Evolutionary conservation across 1,140 invertebrate genomes (phyloP).

Genomic region (Epicauta chinensis): DNA sequence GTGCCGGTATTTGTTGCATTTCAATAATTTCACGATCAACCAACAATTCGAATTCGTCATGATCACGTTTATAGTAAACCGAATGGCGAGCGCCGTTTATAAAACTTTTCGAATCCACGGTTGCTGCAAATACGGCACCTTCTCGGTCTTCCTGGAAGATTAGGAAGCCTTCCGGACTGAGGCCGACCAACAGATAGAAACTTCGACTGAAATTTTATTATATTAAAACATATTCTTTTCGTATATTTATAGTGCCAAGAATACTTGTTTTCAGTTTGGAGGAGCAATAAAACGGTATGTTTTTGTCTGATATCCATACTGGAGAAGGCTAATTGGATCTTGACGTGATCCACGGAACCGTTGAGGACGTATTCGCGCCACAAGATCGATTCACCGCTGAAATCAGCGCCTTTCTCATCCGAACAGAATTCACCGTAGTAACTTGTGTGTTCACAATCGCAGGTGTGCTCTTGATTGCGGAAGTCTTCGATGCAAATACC

Average conservation of each 20-base stretch:
- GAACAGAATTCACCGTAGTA: slow-evolving; percentile 75
- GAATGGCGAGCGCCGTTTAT: slow-evolving; percentile 79
- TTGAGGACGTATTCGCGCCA: slow-evolving; percentile 67
- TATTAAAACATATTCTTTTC: not conserved
- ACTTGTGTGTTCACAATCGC: slow-evolving; percentile 82
- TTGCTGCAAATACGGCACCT: slow-evolving; percentile 59
- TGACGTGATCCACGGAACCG: slow-evolving; percentile 64
- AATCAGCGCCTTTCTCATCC: slow-evolving; percentile 79
- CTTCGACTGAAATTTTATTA: slow-evolving; percentile 52
- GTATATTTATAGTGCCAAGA: slow-evolving; percentile 14
- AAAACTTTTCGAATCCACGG: slow-evolving; percentile 69
- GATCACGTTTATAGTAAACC: slow-evolving; percentile 71
- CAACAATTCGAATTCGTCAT: slow-evolving; percentile 61
- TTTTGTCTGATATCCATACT: slow-evolving; percentile 67
- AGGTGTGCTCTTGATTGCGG: slow-evolving; percentile 72
- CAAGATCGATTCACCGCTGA: slow-evolving; percentile 76
- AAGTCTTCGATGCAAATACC: slow-evolving; percentile 87
- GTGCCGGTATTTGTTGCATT: slow-evolving; percentile 57
- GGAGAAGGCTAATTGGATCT: slow-evolving; percentile 76
- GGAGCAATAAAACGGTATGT: slow-evolving; percentile 66
- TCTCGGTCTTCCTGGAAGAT: slow-evolving; percentile 80
- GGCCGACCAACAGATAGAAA: slow-evolving; percentile 74
- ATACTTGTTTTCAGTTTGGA: slow-evolving; percentile 78
- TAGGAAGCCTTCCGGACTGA: slow-evolving; percentile 73
- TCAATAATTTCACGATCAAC: slow-evolving; percentile 70